phyloP scores from a whole-genome alignment of 2,113 vertebrate species.

The Onychostruthus taczanowskii region DNA sequence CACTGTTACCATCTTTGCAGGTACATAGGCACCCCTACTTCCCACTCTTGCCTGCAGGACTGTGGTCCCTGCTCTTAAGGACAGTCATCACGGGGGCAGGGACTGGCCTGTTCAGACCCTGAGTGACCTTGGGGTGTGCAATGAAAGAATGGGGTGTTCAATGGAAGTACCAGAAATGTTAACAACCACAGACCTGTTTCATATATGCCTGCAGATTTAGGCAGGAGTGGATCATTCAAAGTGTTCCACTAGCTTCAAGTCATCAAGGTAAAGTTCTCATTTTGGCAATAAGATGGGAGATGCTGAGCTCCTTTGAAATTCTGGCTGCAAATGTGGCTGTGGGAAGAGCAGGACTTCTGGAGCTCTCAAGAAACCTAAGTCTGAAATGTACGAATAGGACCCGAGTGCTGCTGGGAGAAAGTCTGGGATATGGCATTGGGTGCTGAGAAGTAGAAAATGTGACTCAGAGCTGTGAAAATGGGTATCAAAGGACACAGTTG shows the following conservation, averaged over 20 bases:
- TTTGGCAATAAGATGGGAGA: neutral
- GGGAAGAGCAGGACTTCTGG: neutral
- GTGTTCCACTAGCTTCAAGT: neutral
- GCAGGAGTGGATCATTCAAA: neutral
- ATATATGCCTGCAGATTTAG: neutral
- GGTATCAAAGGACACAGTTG: neutral
- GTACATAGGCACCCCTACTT: neutral
- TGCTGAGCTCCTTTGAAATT: neutral
- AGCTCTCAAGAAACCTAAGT: neutral
- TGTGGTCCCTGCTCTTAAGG: neutral
- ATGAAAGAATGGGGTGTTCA: neutral
- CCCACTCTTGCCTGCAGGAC: neutral
- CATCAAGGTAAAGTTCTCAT: neutral
- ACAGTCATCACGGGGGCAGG: neutral
- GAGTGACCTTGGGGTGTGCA: accelerated
- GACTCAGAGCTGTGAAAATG: neutral
- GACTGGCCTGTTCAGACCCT: neutral
- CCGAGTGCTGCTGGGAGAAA: neutral
- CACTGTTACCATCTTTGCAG: neutral
- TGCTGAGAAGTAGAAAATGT: neutral
- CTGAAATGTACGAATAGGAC: neutral
- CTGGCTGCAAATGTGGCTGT: neutral
- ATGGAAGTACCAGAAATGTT: neutral
- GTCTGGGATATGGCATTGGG: neutral
- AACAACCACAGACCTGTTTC: neutral